A percentile compares a stretch with the other conserved stretches of the same genome.
These are phyloP conservation scores for Neodiprion fabricii DNA, from an alignment of 1,140 invertebrate species.

Conservation along the genomic window DNA sequence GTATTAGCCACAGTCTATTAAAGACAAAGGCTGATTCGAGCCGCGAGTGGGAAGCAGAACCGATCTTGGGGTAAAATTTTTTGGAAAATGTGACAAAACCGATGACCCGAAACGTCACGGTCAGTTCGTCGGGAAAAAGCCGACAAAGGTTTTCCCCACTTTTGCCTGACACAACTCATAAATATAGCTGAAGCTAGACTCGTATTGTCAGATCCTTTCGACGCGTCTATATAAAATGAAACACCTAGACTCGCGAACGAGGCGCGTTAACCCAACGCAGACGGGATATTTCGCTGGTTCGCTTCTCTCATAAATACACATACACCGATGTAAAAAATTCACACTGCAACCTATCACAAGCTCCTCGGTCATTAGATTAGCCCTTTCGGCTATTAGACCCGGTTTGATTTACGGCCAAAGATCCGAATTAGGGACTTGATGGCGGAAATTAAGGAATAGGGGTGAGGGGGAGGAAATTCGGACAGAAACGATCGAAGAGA, in stretches of 20 bases:
- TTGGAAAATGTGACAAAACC: slow-evolving; percentile 12
- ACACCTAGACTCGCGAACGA: not conserved
- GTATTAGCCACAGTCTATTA: slow-evolving; percentile 7
- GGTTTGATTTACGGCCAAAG: not conserved
- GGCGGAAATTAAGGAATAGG: not conserved
- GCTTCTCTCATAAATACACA: too few species aligned
- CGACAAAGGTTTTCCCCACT: slow-evolving; percentile 19
- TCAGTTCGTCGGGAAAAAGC: not conserved
- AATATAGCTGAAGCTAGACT: slow-evolving; percentile 5
- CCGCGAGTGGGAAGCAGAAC: not conserved
- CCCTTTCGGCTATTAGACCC: slow-evolving; percentile 6
- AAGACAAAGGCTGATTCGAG: not conserved
- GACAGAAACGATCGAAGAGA: not conserved
- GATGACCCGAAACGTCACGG: slow-evolving; percentile 12
- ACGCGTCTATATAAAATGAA: not conserved
- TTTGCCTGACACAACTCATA: slow-evolving; percentile 15
- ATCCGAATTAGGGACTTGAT: not conserved
- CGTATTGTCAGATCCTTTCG: not conserved
- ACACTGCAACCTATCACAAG: slow-evolving; percentile 1
- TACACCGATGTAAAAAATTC: not conserved
- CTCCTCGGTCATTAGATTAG: not conserved
- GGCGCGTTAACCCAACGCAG: too few species aligned
- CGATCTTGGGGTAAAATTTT: not conserved
- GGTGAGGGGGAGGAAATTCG: not conserved
- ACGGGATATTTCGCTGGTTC: too few species aligned